These are phyloP conservation scores for Echinometra lucunter DNA, from an alignment of 53 echinoderm and acorn worm genomes.

Conservation along the genomic window DNA sequence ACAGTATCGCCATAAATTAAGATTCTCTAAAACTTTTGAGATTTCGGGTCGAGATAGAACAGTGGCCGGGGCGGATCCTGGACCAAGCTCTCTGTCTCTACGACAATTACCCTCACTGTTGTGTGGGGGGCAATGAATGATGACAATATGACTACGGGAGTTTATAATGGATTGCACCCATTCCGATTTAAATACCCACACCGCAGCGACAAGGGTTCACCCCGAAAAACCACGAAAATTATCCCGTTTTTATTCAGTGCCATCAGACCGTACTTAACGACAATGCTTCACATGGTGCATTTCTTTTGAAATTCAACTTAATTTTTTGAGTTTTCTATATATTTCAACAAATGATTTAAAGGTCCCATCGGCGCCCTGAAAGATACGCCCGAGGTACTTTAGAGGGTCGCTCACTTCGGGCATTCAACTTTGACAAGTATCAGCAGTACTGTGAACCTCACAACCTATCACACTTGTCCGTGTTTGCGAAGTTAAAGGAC, in stretches of 20 bases:
- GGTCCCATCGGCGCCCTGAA: conserved; percentile 6
- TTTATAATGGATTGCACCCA: conserved; percentile 2
- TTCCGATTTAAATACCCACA: conserved; percentile 3
- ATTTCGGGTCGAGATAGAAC: not conserved
- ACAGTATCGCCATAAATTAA: conserved; percentile 30
- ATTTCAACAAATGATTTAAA: not conserved
- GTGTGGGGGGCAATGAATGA: not conserved
- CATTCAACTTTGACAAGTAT: conserved; percentile 34
- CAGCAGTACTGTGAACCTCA: not conserved
- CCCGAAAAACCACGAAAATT: conserved; percentile 47
- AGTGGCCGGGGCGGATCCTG: not conserved
- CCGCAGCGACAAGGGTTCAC: conserved; percentile 28
- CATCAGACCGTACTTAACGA: conserved; percentile 22
- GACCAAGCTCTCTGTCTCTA: not conserved
- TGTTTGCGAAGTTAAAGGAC: not conserved
- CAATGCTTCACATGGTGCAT: not conserved
- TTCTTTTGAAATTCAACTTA: conserved; percentile 3
- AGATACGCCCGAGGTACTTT: conserved; percentile 18
- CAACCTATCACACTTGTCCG: not conserved
- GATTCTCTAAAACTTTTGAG: not conserved
- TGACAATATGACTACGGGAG: not conserved
- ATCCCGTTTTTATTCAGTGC: conserved; percentile 3
- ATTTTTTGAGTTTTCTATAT: conserved; percentile 7
- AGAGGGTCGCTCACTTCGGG: conserved; percentile 23
- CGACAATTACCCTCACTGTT: not conserved